Conservation (phyloP, 2,113 vertebrate species). For the Sitta europaea region DNA sequence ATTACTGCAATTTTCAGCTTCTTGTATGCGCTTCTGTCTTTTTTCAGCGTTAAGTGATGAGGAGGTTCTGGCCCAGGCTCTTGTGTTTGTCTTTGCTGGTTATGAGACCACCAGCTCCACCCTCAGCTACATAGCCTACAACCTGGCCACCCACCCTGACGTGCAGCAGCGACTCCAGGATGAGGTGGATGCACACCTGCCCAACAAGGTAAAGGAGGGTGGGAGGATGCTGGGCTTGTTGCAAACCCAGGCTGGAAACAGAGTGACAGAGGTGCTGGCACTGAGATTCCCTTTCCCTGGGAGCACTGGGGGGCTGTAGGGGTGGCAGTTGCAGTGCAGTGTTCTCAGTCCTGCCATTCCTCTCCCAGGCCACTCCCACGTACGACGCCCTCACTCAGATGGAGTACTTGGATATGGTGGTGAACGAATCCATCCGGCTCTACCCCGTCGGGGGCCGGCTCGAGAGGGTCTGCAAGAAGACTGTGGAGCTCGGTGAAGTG, state of each 20-base stretch:
- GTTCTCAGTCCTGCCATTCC: not conserved
- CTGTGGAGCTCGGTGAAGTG: constrained; percentile 74
- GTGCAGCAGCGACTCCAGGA: constrained; percentile 74
- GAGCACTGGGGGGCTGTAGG: rapidly evolving
- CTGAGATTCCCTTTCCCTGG: not conserved
- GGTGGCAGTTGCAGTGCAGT: not conserved
- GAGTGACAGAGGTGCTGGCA: not conserved
- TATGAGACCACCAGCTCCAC: constrained; percentile 79
- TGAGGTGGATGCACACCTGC: constrained; percentile 73
- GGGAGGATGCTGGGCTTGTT: not conserved
- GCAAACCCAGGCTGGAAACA: not conserved
- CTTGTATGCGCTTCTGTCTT: not conserved
- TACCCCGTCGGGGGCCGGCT: constrained; percentile 59
- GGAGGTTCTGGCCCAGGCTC: constrained; percentile 77
- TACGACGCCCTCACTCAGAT: constrained; percentile 76
- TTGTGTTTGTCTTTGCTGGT: constrained; percentile 79
- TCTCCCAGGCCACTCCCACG: constrained; percentile 53
- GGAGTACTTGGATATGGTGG: constrained; percentile 83
- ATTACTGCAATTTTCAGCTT: not conserved
- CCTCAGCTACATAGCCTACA: constrained; percentile 69
- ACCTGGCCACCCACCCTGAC: constrained; percentile 73
- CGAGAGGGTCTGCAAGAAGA: constrained; percentile 81
- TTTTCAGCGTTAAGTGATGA: constrained; percentile 75
- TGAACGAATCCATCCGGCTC: constrained; percentile 78
- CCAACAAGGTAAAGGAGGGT: constrained; percentile 64